Base-by-base conservation (phyloP, 1,140 invertebrate species). In the Cotesia vestalis region DNA sequence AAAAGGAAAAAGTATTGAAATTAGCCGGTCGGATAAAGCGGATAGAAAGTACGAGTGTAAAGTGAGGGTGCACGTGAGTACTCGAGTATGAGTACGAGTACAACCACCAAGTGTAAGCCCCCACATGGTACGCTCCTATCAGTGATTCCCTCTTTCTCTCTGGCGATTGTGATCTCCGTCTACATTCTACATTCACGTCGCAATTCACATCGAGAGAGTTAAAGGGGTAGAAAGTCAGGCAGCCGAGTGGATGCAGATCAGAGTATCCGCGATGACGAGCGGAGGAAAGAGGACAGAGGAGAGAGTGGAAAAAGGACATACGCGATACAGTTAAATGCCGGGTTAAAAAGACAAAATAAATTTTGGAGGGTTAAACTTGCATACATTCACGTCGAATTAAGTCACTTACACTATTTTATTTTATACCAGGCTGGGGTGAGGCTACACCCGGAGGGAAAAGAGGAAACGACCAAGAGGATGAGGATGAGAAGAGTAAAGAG, bases 1-100 rank as follows among this genome's bases (percentile, higher is more conserved):
- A 51, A 12, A 14, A 35, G 34, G 11, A 69, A 72, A 78, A 76
- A 79, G 77, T 80, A 81, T 81, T 81, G 80, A 81, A 81, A 81
- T 81, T 80, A 81, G 80, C 76, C 76, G 73, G 76, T 71, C 73
- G 73, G 73, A 73, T 72, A 73, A 70, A 66, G 51, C 6, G 66
- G n/a, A 5, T 14, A 46, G 40, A 46, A 46, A 46, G 40, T 46
- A 46, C 40, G 40, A 46, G 40, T 46, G 17, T 14, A 17, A 17
- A 60, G 55, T 55, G 53, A 63, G 62, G 57, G 46, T 59, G 57
- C 57, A 59, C 57, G 57, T 27, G 57, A 59, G 68, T 46, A 46
- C 40, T 46, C 40, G 40, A 46, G 40, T 46, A 46, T 46, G 40
- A 46, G 40, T 46, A 46, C 11, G 40, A 46, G 40, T 46, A 46